Base-by-base conservation (phyloP, 2,113 vertebrate species). In the Chinchilla lanigera region DNA sequence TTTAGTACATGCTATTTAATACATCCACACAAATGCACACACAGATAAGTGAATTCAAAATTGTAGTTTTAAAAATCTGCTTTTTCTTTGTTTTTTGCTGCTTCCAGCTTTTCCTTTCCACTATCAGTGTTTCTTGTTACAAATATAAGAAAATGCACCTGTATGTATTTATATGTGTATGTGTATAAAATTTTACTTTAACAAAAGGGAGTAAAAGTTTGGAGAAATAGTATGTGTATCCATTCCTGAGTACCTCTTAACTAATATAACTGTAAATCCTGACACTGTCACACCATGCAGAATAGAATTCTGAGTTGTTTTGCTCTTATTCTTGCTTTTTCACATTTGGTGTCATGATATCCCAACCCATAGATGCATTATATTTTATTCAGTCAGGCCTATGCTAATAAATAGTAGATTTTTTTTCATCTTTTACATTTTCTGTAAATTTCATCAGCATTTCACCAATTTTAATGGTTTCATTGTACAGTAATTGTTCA, bases 211-310 rank as follows among this genome's bases (percentile, higher is more conserved):
- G 2, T 19, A 89, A 84, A 82, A 1, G 1, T 38, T 86, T 60
- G 14, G 69, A 24, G 11, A 54, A 83, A 71, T 86, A 50, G 1
- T 28, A 67, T 26, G 5, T 26, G 12, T 61, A 63, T 83, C 10
- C 81, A 52, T 22, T 92, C 78, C 26, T 92, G 5, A 56, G n/a
- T 0, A 11, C 28, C 7, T 12, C 81, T 44, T 67, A 77, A 47
- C 28, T 78, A 73, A 52, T 50, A 44, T 94, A 81, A 93, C 87
- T 75, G 4, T 81, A 77, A 86, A 85, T 50, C 33, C 14, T 44
- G 9, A 65, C 63, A 54, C 61, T 77, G 63, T 47, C 81, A 82
- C 4, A 69, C 83, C 14, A 56, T 17, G 38, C 1, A 41, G 60
- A 50, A 60, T 14, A 80, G 84, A 0, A 12, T 47, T 50, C 69